Base-by-base conservation (phyloP, 2,888 invertebrate species). In the Phymatocera aterrima region DNA sequence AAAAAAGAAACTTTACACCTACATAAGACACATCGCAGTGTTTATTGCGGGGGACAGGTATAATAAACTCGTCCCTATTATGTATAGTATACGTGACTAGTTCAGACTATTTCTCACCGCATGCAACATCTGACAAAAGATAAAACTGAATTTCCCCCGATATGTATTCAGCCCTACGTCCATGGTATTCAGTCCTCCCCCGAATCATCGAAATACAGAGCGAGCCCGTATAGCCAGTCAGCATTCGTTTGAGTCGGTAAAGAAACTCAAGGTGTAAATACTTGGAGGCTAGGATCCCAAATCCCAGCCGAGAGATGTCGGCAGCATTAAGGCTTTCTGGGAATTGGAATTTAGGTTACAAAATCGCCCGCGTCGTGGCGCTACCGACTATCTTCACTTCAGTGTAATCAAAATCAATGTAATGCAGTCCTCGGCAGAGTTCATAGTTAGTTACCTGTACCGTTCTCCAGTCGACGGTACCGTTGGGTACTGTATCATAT, bases 401-500 rank as follows among this genome's bases (percentile, higher is more conserved):
- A 75, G 75, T 60, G 75, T 85, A 85, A 86, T 87, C 85, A 86
- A 87, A 86, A 87, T 88, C 86, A 86, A 87, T 87, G 87, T 85
- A 84, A 83, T 75, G 75, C 75, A 75, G 75, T 75, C 75, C 54
- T 75, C 57, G 57, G 28, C 4, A 40, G n/a, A 48, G 72, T 34
- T 72, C 37, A 57, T 83, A 82, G 85, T 83, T 84, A 82, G 81
- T 80, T 81, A 79, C n/a, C n/a, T n/a, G n/a, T n/a, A n/a, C n/a
- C n/a, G n/a, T n/a, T n/a, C n/a, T n/a, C n/a, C n/a, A n/a, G n/a
- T n/a, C n/a, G n/a, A n/a, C n/a, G n/a, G n/a, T n/a, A n/a, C n/a
- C n/a, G n/a, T n/a, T n/a, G n/a, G n/a, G n/a, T n/a, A n/a, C n/a
- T n/a, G n/a, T n/a, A n/a, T n/a, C n/a, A n/a, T n/a, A n/a, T n/a